Evolutionary conservation across 53 echinoderm and acorn worm species (phyloP).

Genomic region (Apostichopus leukothele): DNA sequence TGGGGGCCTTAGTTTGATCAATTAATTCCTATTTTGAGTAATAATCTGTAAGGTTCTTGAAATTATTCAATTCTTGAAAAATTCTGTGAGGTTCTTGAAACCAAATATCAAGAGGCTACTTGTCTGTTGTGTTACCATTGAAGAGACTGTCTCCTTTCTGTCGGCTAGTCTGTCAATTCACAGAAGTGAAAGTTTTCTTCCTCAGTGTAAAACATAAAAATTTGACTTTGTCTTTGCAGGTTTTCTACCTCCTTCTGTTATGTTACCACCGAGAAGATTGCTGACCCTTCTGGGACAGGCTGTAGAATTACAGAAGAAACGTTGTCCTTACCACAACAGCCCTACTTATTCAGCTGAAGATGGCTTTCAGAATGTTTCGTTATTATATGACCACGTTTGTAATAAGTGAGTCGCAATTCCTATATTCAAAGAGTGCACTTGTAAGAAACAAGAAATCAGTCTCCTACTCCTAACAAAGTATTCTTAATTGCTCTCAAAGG

Average conservation of each 20-base stretch:
- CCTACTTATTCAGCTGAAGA: constrained; percentile 58
- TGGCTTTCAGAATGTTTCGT: constrained; percentile 83
- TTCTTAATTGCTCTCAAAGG: too few species aligned
- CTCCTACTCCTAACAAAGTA: too few species aligned
- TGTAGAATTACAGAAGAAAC: constrained; percentile 90
- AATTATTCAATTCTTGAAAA: too few species aligned
- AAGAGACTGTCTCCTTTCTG: neutral
- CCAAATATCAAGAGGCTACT: too few species aligned
- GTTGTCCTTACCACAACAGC: constrained; percentile 97
- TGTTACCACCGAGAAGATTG: constrained; percentile 93
- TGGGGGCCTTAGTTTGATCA: too few species aligned
- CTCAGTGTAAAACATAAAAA: neutral
- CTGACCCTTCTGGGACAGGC: constrained; percentile 95
- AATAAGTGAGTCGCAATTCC: constrained; percentile 70
- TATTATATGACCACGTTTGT: constrained; percentile 90
- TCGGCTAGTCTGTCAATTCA: neutral
- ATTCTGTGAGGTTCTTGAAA: too few species aligned
- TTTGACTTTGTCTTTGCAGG: constrained; percentile 41
- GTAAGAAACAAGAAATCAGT: too few species aligned
- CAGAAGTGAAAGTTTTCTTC: neutral
- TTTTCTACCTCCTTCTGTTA: constrained; percentile 97
- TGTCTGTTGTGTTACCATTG: too few species aligned
- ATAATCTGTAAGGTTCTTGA: too few species aligned
- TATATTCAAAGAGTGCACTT: too few species aligned
- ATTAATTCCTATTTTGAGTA: too few species aligned